phyloP scores from a whole-genome alignment of 1,140 invertebrate species.

The Sipha flava region DNA sequence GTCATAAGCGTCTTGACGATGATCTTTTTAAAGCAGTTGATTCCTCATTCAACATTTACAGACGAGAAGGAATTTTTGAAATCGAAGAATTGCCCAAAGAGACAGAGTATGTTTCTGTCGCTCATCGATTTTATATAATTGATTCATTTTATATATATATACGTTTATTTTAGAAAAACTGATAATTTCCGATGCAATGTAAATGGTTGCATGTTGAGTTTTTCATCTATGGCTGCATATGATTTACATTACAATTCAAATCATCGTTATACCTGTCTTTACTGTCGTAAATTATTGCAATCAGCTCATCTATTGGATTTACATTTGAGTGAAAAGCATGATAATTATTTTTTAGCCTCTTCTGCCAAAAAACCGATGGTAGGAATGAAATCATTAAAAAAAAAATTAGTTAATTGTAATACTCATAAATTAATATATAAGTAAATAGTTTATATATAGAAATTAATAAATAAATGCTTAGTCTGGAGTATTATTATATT shows the following conservation, averaged over 20 bases:
- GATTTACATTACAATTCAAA: constrained; percentile 14
- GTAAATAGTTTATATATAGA: too few species aligned
- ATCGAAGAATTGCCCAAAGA: not conserved
- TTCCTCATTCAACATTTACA: not conserved
- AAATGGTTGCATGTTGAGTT: not conserved
- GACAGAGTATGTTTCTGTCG: not conserved
- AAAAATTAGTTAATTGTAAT: not conserved
- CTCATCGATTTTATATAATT: too few species aligned
- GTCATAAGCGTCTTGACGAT: not conserved
- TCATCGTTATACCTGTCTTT: constrained; percentile 12
- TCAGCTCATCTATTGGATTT: constrained; percentile 17
- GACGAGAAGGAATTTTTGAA: not conserved
- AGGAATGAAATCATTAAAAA: not conserved
- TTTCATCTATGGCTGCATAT: not conserved
- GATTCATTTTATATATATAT: too few species aligned
- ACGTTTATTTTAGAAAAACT: not conserved
- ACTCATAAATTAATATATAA: not conserved
- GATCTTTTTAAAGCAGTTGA: not conserved
- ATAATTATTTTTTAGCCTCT: not conserved
- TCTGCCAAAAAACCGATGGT: not conserved
- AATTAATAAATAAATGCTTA: too few species aligned
- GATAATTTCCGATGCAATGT: not conserved
- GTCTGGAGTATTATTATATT: too few species aligned
- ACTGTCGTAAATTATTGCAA: constrained; percentile 4
- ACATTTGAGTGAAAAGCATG: constrained; percentile 14